Conservation (phyloP, 2,888 invertebrate genomes). For the Julus scanicus region DNA sequence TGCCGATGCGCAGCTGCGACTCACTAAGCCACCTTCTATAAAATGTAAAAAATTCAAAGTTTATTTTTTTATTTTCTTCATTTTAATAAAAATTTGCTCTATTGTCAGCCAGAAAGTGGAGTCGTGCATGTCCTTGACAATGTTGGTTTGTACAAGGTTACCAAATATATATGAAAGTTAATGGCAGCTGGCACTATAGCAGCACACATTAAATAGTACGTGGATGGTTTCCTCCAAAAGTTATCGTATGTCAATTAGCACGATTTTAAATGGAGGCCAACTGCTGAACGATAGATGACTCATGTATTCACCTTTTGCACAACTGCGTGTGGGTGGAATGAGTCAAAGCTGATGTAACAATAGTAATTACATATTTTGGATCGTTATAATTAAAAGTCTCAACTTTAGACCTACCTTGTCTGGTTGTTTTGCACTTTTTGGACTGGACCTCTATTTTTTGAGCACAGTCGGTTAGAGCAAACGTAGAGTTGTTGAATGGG, state of each 20-base stretch:
- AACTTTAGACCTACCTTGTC: background rate
- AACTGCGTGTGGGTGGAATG: background rate
- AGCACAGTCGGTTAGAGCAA: background rate
- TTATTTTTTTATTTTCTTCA: background rate
- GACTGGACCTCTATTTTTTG: background rate
- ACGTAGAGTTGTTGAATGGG: background rate
- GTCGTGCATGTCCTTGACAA: background rate
- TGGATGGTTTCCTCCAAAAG: background rate
- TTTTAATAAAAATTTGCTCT: background rate
- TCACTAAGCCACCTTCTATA: background rate
- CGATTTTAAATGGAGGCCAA: background rate
- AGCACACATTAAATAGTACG: background rate
- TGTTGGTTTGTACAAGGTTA: background rate
- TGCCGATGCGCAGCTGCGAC: background rate
- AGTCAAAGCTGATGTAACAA: background rate
- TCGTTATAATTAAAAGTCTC: background rate
- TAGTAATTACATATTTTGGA: background rate
- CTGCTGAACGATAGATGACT: constrained; percentile 16
- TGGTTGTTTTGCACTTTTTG: background rate
- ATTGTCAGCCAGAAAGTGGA: background rate
- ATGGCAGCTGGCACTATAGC: background rate
- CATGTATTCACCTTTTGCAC: background rate
- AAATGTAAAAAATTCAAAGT: background rate
- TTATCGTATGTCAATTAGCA: background rate
- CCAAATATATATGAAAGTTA: background rate